phyloP scores from a whole-genome alignment of 2,888 invertebrate genomes.

The Papilio demoleus region DNA sequence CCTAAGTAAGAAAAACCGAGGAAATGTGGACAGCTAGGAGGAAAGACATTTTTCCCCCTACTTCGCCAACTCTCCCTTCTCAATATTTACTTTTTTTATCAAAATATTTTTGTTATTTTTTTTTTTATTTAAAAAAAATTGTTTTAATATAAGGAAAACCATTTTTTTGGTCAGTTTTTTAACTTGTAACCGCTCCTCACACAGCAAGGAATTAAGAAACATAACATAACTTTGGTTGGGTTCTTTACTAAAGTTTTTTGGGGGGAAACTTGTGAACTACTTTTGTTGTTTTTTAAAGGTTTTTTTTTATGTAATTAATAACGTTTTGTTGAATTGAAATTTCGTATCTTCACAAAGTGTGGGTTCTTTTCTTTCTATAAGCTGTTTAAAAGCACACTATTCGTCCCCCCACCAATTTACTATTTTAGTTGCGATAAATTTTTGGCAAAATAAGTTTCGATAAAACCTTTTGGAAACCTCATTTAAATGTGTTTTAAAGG shows the following conservation, averaged over 20 bases:
- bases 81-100: neutral
- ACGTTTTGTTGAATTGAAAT: conserved; percentile 21
- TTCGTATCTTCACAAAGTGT: conserved; percentile 18
- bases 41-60: too few relatives aligned
- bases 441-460: neutral
- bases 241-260: conserved; percentile 15
- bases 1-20: too few relatives aligned
- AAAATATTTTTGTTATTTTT: neutral
- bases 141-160: neutral
- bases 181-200: neutral
- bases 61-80: too few relatives aligned
- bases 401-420: conserved; percentile 9
- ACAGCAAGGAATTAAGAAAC: conserved; percentile 13
- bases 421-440: neutral
- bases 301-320: conserved; percentile 28
- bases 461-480: neutral
- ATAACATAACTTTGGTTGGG: conserved; percentile 25
- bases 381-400: conserved; percentile 19
- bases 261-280: conserved; percentile 15
- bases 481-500: neutral
- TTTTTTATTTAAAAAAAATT: neutral
- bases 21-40: too few relatives aligned
- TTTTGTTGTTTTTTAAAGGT: too few relatives aligned
- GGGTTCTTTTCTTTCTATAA: conserved; percentile 12
- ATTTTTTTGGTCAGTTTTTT: neutral